phyloP scores from a whole-genome alignment of 2,888 invertebrate species.

The Mimumesa dahlbomi region DNA sequence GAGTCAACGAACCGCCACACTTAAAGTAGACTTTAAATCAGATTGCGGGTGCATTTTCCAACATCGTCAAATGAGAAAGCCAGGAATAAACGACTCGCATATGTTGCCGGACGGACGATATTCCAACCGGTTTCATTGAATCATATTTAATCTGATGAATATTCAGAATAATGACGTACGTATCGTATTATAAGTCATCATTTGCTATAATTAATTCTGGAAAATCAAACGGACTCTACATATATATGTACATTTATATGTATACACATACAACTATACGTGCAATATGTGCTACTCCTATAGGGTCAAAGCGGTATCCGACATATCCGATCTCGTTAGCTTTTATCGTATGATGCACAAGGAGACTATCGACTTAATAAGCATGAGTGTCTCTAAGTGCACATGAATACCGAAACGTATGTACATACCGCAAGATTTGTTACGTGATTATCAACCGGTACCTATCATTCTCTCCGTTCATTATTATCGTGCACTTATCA shows the following conservation, averaged over 20 bases:
- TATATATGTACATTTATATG: no score
- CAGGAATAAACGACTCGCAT: no score
- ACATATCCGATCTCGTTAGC: conserved; percentile 36
- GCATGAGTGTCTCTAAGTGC: conserved; percentile 47
- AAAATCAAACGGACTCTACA: no score
- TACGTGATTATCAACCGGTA: conserved; percentile 29
- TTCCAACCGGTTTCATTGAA: no score
- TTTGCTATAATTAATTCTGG: neutral
- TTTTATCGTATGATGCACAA: conserved; percentile 43
- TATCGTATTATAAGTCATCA: no score
- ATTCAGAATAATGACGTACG: no score
- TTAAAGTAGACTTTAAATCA: conserved; percentile 58
- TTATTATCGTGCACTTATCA: neutral
- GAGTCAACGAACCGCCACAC: conserved; percentile 60
- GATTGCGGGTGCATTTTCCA: conserved; percentile 57
- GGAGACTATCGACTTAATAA: conserved; percentile 54
- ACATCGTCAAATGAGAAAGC: conserved; percentile 27
- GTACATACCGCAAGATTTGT: conserved; percentile 19
- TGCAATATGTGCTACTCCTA: no score
- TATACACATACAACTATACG: no score
- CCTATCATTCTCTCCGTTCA: neutral
- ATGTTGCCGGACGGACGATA: no score
- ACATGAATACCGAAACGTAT: conserved; percentile 5
- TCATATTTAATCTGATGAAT: no score
- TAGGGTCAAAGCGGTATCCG: no score